Conservation (phyloP, 1,140 invertebrate genomes). For the Drosophila kanapiae region DNA sequence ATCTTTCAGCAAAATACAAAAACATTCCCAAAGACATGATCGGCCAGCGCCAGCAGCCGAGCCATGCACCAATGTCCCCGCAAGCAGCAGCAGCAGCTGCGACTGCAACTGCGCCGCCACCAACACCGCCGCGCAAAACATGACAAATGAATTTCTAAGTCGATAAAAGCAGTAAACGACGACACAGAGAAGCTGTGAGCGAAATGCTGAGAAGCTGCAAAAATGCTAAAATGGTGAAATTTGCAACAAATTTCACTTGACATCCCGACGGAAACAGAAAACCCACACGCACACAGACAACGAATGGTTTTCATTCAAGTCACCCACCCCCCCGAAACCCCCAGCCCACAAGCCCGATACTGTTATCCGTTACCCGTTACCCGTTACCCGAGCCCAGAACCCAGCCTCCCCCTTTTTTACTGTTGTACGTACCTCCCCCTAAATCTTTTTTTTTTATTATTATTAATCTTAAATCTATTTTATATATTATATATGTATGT, state of each 20-base stretch:
- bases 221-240: not conserved
- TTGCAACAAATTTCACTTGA: slow-evolving; percentile 8
- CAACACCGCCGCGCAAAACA: slow-evolving; percentile 84
- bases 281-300: slow-evolving; percentile 37
- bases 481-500: not conserved
- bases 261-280: slow-evolving; percentile 1
- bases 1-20: slow-evolving; percentile 85
- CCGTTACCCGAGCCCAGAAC: not conserved
- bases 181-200: not conserved
- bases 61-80: slow-evolving; percentile 29
- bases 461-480: slow-evolving; percentile 26
- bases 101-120: slow-evolving; percentile 67
- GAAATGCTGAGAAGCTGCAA: slow-evolving; percentile 2
- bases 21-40: slow-evolving; percentile 85
- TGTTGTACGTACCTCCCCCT: slow-evolving; percentile 36
- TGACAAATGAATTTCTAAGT: slow-evolving; percentile 85
- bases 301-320: slow-evolving; percentile 20
- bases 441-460: slow-evolving; percentile 39
- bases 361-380: not conserved
- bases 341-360: slow-evolving; percentile 2
- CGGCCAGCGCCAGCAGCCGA: slow-evolving; percentile 62
- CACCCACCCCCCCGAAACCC: not conserved
- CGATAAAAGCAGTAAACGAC: slow-evolving; percentile 7
- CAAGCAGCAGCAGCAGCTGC: slow-evolving; percentile 10
- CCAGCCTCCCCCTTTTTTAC: slow-evolving; percentile 11